Evolutionary conservation across 2,888 invertebrate genomes (phyloP).

Genomic region (Scaptomyza tumidula): DNA sequence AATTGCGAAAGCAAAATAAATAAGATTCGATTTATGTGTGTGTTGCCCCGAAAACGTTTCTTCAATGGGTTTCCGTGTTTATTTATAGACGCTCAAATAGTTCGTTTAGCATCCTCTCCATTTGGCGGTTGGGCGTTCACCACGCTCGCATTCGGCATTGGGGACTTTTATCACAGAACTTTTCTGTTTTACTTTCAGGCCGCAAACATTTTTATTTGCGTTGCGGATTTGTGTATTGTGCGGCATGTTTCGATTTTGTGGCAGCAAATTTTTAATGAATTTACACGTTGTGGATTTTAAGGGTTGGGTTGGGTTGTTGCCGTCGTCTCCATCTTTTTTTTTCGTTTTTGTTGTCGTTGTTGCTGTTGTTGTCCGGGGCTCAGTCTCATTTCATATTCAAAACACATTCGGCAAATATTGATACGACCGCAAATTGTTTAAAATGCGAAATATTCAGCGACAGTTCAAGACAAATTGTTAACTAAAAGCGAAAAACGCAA

Average conservation of each 20-base stretch:
- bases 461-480: constrained; percentile 71
- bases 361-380: neutral
- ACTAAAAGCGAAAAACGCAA: constrained; percentile 68
- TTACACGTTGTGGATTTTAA: constrained; percentile 56
- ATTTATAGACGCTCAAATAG: constrained; percentile 77
- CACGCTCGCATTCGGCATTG: constrained; percentile 16
- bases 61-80: constrained; percentile 63
- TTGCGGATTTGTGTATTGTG: constrained; percentile 72
- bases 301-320: constrained; percentile 10
- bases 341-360: neutral
- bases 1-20: constrained; percentile 75
- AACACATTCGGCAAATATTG: constrained; percentile 78
- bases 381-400: constrained; percentile 73
- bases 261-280: constrained; percentile 78
- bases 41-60: constrained; percentile 42
- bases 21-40: constrained; percentile 80
- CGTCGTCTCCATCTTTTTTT: neutral
- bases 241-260: constrained; percentile 54
- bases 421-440: constrained; percentile 75
- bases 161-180: constrained; percentile 59
- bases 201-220: constrained; percentile 73
- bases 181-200: constrained; percentile 61
- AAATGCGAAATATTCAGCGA: constrained; percentile 63
- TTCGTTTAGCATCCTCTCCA: constrained; percentile 57
- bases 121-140: constrained; percentile 10